A percentile compares a stretch with the other conserved stretches of the same genome.
Conservation (phyloP, 1,140 invertebrate species). For the Euura lappo region DNA sequence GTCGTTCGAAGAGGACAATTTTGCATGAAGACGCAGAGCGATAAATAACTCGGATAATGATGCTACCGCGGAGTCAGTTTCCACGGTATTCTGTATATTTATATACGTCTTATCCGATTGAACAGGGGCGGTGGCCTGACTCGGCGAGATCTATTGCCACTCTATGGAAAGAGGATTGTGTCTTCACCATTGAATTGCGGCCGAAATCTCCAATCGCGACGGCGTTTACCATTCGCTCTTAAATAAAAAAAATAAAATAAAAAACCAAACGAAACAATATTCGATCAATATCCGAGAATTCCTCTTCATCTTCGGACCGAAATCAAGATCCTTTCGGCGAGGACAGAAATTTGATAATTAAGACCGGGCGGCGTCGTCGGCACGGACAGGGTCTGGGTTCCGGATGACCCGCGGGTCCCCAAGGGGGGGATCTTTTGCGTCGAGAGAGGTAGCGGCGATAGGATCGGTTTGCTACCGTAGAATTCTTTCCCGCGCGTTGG, state of each 20-base stretch:
- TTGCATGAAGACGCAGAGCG: constrained; percentile 10
- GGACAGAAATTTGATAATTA: constrained; percentile 1
- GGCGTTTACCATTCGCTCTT: too few species aligned
- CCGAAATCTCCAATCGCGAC: neutral
- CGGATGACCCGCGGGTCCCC: neutral
- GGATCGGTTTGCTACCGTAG: constrained; percentile 1
- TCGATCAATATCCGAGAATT: too few species aligned
- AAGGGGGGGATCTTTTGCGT: neutral
- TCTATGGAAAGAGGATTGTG: constrained; percentile 19
- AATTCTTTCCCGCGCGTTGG: neutral
- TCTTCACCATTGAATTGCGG: constrained; percentile 28
- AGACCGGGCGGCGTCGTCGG: neutral
- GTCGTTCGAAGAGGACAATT: neutral
- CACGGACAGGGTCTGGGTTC: neutral
- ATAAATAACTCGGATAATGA: constrained; percentile 16
- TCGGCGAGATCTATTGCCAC: constrained; percentile 22
- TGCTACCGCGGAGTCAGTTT: neutral
- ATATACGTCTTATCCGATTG: constrained; percentile 16
- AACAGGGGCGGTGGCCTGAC: neutral
- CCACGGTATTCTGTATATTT: neutral
- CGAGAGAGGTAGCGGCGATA: neutral
- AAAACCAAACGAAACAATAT: too few species aligned
- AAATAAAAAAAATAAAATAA: too few species aligned
- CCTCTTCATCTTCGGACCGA: too few species aligned
- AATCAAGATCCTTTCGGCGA: neutral